Evolutionary conservation across 2,888 invertebrate species (phyloP).

Genomic region (Steinernema scapterisci): DNA sequence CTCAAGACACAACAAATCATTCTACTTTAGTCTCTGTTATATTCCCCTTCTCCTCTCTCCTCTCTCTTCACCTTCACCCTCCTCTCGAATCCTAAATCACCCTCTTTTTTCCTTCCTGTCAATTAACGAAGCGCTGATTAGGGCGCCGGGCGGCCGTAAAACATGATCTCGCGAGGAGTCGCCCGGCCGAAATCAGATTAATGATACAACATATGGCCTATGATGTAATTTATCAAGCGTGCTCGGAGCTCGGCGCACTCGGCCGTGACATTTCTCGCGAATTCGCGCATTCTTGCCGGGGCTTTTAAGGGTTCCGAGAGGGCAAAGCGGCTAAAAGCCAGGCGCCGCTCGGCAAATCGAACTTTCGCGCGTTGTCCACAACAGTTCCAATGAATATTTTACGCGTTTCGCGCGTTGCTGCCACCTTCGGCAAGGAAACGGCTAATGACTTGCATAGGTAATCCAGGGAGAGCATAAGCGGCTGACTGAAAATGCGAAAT

Average conservation of each 20-base stretch:
- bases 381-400: slow-evolving; percentile 28
- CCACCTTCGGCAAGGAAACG: background rate
- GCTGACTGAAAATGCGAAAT: background rate
- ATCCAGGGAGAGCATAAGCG: background rate
- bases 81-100: background rate
- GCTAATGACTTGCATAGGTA: slow-evolving; percentile 32
- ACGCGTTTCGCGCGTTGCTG: slow-evolving; percentile 20
- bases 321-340: background rate
- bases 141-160: slow-evolving; percentile 17
- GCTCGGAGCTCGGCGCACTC: background rate
- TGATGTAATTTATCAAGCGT: slow-evolving; percentile 30
- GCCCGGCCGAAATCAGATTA: slow-evolving; percentile 10
- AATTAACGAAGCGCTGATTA: slow-evolving; percentile 17
- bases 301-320: background rate
- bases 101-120: background rate
- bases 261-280: slow-evolving; percentile 20
- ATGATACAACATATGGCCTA: slow-evolving; percentile 27
- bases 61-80: background rate
- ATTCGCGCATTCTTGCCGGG: background rate
- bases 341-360: slow-evolving; percentile 16
- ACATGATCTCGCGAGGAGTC: background rate
- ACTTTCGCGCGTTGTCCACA: slow-evolving; percentile 1
- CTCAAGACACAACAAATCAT: no score
- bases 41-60: no score
- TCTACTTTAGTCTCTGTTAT: no score